phyloP scores from a whole-genome alignment of 2,113 vertebrate genomes.

The Stomatorhinus ivindoensis region DNA sequence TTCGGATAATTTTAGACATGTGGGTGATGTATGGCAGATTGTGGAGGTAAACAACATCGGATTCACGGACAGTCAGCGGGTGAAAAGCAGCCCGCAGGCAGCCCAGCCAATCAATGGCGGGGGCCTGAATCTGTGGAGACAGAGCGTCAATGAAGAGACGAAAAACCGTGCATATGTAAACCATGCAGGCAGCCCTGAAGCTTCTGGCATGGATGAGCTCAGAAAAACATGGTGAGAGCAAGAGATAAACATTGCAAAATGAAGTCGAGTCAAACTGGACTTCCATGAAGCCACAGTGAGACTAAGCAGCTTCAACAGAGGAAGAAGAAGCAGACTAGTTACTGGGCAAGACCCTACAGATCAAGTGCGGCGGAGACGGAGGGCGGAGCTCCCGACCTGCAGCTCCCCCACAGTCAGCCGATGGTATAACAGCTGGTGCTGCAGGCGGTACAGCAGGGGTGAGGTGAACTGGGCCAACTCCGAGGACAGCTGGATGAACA shows the following conservation, averaged over 20 bases:
- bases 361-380: neutral
- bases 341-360: neutral
- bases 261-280: neutral
- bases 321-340: neutral
- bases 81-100: slow-evolving; percentile 71
- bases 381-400: slow-evolving; percentile 56
- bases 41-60: slow-evolving; percentile 68
- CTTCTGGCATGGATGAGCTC: neutral
- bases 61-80: slow-evolving; percentile 57
- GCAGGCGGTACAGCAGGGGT: slow-evolving; percentile 54
- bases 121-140: slow-evolving; percentile 63
- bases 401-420: slow-evolving; percentile 66
- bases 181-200: neutral
- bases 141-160: slow-evolving; percentile 13
- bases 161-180: neutral
- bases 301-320: neutral
- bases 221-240: neutral
- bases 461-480: slow-evolving; percentile 60
- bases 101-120: slow-evolving; percentile 77
- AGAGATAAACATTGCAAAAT: neutral
- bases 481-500: slow-evolving; percentile 71
- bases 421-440: slow-evolving; percentile 60
- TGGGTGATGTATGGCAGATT: slow-evolving; percentile 73
- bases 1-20: slow-evolving; percentile 65
- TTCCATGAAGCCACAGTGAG: neutral